Evolutionary conservation across 2,113 vertebrate genomes (phyloP).

Genomic region (Pheucticus melanocephalus): DNA sequence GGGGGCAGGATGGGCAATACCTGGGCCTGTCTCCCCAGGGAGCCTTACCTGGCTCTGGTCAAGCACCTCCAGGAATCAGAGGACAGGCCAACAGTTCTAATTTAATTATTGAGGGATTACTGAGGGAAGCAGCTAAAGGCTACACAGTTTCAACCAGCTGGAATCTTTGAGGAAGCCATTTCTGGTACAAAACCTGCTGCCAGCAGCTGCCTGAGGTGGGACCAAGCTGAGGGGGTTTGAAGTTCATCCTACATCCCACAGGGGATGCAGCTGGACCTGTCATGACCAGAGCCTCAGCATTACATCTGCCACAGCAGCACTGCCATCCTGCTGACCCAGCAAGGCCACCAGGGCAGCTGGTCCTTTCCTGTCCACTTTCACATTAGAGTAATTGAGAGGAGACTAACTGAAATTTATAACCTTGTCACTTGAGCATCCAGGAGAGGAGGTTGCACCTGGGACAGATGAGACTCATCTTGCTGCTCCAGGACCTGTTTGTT

Average conservation of each 20-base stretch:
- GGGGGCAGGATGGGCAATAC: neutral
- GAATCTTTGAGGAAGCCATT: neutral
- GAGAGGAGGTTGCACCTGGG: neutral
- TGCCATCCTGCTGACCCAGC: neutral
- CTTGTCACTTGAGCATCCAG: neutral
- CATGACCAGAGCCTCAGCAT: neutral
- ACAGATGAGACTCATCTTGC: neutral
- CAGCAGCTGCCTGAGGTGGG: neutral
- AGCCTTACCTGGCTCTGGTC: neutral
- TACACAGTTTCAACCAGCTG: fast-evolving
- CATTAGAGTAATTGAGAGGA: neutral
- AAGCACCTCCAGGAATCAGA: neutral
- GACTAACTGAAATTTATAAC: neutral
- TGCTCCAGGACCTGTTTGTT: neutral
- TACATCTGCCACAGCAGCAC: neutral
- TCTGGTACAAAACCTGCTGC: neutral
- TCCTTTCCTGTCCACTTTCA: neutral
- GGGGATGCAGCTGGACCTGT: neutral
- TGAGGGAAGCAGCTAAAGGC: neutral
- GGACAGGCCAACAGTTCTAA: neutral
- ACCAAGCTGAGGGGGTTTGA: neutral
- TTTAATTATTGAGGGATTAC: neutral
- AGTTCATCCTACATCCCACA: neutral
- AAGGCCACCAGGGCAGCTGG: neutral
- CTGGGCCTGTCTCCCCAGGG: neutral